phyloP scores from a whole-genome alignment of 1,140 invertebrate species.

The Cepaea nemoralis region DNA sequence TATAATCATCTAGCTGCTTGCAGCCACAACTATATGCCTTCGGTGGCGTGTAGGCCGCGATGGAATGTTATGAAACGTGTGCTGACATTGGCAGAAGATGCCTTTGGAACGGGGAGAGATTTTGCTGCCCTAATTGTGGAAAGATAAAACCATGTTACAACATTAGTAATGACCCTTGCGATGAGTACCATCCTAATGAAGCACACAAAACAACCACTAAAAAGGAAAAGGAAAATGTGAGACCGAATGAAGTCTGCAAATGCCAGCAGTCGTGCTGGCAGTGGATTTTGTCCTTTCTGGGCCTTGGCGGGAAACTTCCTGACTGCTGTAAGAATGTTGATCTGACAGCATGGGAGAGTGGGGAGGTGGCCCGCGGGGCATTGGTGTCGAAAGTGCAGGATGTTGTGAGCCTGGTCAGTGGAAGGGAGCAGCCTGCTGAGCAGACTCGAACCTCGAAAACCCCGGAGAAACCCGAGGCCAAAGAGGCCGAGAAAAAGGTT shows the following conservation, averaged over 20 bases:
- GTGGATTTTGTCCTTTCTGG: conserved; percentile 12
- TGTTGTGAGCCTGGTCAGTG: neutral
- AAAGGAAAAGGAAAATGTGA: neutral
- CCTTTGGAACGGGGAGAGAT: neutral
- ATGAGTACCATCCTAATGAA: no score
- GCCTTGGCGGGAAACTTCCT: neutral
- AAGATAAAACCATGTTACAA: neutral
- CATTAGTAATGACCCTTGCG: neutral
- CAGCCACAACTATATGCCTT: neutral
- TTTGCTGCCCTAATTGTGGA: conserved; percentile 4
- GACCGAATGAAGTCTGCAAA: neutral
- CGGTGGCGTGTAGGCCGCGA: neutral
- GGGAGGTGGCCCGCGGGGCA: neutral
- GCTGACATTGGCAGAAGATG: conserved; percentile 7
- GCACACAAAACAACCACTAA: neutral
- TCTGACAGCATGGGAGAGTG: neutral
- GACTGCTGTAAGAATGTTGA: neutral
- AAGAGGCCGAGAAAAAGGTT: neutral
- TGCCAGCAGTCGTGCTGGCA: conserved; percentile 6
- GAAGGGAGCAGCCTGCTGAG: neutral
- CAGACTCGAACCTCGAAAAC: neutral
- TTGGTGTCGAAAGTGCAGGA: neutral
- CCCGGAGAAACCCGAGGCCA: neutral
- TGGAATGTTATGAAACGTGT: conserved; percentile 29
- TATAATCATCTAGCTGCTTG: neutral